A percentile compares a stretch with the other conserved stretches of the same genome.
phyloP scores from a whole-genome alignment of 2,113 vertebrate species.

The Myotis davidii region DNA sequence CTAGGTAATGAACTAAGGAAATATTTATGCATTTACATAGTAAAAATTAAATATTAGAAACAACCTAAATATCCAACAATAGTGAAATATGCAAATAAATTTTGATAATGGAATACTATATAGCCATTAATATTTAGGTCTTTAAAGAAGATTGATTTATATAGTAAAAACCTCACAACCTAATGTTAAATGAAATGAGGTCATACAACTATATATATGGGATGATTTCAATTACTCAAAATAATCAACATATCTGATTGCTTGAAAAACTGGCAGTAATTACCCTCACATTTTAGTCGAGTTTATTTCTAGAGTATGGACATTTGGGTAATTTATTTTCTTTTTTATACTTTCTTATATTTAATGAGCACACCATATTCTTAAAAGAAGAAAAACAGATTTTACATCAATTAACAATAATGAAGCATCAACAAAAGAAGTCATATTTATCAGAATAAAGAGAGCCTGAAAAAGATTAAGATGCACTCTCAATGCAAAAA shows the following conservation, averaged over 20 bases:
- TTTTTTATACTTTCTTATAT: not conserved
- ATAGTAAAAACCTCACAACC: not conserved
- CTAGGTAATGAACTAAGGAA: not conserved
- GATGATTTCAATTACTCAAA: not conserved
- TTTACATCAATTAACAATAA: not conserved
- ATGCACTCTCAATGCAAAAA: not conserved
- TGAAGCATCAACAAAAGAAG: not conserved
- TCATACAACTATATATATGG: not conserved
- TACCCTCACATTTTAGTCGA: not conserved
- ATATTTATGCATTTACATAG: not conserved
- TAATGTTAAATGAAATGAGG: not conserved
- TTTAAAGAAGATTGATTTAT: not conserved
- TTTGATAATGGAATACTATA: not conserved
- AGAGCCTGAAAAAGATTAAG: not conserved
- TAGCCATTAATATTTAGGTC: not conserved
- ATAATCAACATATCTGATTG: not conserved
- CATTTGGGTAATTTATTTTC: not conserved
- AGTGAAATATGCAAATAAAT: not conserved
- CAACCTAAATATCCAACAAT: not conserved
- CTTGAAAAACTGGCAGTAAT: not conserved
- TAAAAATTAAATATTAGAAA: slow-evolving; percentile 3
- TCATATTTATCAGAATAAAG: not conserved
- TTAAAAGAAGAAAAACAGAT: not conserved
- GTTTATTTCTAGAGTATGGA: not conserved
- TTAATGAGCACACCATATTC: not conserved